phyloP scores from a whole-genome alignment of 2,797 vertebrate species.

The Benthosema pterotum region DNA sequence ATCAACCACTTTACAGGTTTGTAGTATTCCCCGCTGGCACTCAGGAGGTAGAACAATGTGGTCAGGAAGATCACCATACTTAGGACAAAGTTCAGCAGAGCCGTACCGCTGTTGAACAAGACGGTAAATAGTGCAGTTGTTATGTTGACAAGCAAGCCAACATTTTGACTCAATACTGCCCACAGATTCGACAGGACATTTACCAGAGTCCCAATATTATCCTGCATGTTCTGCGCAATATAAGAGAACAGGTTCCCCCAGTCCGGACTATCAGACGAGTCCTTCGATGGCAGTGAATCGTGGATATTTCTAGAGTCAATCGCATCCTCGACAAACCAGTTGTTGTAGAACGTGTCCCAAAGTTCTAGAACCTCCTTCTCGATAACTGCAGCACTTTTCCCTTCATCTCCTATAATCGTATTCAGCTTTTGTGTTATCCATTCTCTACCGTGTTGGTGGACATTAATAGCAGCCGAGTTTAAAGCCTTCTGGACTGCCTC shows the following conservation, averaged over 20 bases:
- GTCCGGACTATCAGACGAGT: constrained; percentile 86
- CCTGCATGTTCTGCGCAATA: constrained; percentile 95
- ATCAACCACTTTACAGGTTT: constrained; percentile 99
- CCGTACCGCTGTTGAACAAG: constrained; percentile 95
- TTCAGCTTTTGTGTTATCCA: constrained; percentile 98
- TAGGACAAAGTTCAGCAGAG: constrained; percentile 94
- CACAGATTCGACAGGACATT: constrained; percentile 97
- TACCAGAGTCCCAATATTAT: constrained; percentile 95
- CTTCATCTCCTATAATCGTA: constrained; percentile 96
- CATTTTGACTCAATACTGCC: constrained; percentile 97
- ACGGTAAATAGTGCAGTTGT: constrained; percentile 93
- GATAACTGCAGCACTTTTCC: constrained; percentile 92
- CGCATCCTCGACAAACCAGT: constrained; percentile 96
- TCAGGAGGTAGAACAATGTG: constrained; percentile 96
- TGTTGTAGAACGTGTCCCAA: constrained; percentile 97
- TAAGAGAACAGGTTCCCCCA: constrained; percentile 93
- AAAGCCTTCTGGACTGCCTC: constrained; percentile 94
- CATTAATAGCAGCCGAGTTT: constrained; percentile 96
- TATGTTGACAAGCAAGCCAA: constrained; percentile 94
- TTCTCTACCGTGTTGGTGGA: constrained; percentile 96
- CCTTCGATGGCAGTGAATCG: constrained; percentile 71
- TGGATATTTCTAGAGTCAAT: constrained; percentile 87
- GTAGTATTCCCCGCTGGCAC: constrained; percentile 97
- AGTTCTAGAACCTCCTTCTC: constrained; percentile 98
- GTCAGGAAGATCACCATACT: constrained; percentile 99